Base-by-base conservation (phyloP, 2,113 vertebrate genomes). In the Misgurnus anguillicaudatus region DNA sequence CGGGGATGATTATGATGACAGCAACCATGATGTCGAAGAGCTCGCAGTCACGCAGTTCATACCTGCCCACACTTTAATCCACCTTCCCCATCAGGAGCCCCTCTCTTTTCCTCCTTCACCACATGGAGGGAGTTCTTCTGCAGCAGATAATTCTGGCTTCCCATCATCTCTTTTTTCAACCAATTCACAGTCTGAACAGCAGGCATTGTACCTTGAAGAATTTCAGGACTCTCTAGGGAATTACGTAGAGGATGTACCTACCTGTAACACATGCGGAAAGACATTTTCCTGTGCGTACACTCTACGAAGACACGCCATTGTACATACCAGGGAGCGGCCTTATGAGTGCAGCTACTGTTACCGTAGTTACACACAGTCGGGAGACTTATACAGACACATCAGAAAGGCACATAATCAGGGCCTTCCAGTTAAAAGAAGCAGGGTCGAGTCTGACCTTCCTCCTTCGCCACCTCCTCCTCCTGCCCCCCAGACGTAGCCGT, bases 231-330 rank as follows among this genome's bases (percentile, higher is more conserved):
- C 94, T 0, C 91, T 94, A 31, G 94, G 93, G 17, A 90, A 91
- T 62, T 95, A 95, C 7, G 89, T 93, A 0, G 96, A 97, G 67
- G 96, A 97, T 0, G 94, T 97, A 3, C 96, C 96, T 16, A 98
- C 96, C 0, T 98, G 96, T 67, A 90, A 90, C 75, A 95, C 95
- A 0, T 98, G 96, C 5, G 95, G 96, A 16, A 98, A 98, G 86
- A 98, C 96, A 1, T 98, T 98, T 86, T 98, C 96, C 0, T 97
- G 96, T 75, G 94, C 96, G 1, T 98, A 98, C 85, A 98, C 96
- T 0, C 88, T 98, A 1, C 87, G 95, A 72, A 94, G 96, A 19
- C 96, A 98, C 0, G 96, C 96, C 74, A 97, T 96, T 0, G 96
- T 98, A 63, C 96, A 98, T 85, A 98, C 96, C 0, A 92, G 96